Percentiles rank a stretch among this genome's conserved stretches.
These are phyloP conservation scores for Parasteatoda lunata DNA, from an alignment of 2,888 invertebrate genomes.

Conservation along the genomic window DNA sequence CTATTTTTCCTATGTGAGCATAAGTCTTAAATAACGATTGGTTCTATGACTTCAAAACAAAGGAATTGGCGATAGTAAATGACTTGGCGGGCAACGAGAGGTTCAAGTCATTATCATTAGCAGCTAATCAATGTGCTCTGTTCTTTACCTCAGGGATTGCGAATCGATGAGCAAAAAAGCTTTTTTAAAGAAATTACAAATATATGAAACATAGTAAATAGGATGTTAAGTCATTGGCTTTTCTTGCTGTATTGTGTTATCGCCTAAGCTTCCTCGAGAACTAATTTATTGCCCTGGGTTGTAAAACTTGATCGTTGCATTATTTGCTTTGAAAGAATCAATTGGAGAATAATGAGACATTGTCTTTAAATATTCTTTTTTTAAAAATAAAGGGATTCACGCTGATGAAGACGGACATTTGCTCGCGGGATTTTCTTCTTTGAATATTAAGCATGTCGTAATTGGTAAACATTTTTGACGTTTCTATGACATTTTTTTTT, in stretches of 20 bases:
- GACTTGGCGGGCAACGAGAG: slow-evolving; percentile 21
- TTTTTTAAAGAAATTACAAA: slow-evolving; percentile 53
- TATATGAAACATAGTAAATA: slow-evolving; percentile 57
- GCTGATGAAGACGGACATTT: too few species aligned
- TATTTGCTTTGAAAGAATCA: slow-evolving; percentile 38
- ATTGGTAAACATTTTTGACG: too few species aligned
- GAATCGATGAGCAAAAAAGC: slow-evolving; percentile 27
- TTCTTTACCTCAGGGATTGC: slow-evolving; percentile 22
- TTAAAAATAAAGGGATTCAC: not conserved
- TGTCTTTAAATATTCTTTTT: slow-evolving; percentile 14
- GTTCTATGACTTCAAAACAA: not conserved
- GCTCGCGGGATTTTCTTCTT: too few species aligned
- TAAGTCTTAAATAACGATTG: too few species aligned
- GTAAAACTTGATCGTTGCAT: slow-evolving; percentile 32
- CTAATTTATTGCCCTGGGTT: slow-evolving; percentile 44
- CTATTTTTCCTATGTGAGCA: too few species aligned
- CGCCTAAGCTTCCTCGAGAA: slow-evolving; percentile 6
- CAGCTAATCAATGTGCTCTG: slow-evolving; percentile 49
- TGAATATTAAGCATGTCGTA: too few species aligned
- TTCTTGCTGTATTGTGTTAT: slow-evolving; percentile 48
- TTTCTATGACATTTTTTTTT: too few species aligned
- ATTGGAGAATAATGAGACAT: slow-evolving; percentile 53
- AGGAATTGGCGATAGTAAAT: slow-evolving; percentile 11
- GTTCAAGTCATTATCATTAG: slow-evolving; percentile 59
- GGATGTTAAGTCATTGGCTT: slow-evolving; percentile 58